Base-by-base conservation (phyloP, 2,113 vertebrate species). In the Aphelocoma coerulescens region DNA sequence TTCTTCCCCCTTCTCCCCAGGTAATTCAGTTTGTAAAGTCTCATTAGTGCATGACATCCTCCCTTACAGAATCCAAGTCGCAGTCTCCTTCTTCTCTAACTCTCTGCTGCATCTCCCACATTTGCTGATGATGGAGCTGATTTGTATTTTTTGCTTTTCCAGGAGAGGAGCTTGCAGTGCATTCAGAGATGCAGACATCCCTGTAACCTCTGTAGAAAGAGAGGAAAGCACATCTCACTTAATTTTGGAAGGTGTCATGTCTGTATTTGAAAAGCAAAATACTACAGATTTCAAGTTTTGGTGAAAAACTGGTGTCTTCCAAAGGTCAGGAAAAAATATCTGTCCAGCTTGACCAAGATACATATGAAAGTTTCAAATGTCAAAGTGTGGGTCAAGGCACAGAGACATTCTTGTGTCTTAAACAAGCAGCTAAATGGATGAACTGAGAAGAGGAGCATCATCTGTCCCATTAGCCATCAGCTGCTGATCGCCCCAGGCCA, bases 341-440 rank as follows among this genome's bases (percentile, higher is more conserved):
- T 61, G 52, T 51, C 72, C 68, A 68, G 41, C 28, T 89, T 89
- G 72, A 33, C 12, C 52, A 89, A 61, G 44, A 78, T 3, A 30
- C 13, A 58, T 49, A 78, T 17, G 49, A 75, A 88, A 89, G 69
- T 75, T 90, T 68, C 41, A 80, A 85, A 94, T 46, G 52, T 54
- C 48, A 41, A 74, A 85, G 80, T 43, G 61, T 79, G 86, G 96
- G 92, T 95, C 96, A 96, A 94, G 80, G 44, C 82, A 86, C 20
- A 80, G 10, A 86, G 73, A 48, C 77, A 69, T 92, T 85, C 83
- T 89, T 75, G 37, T 95, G 95, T 76, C 86, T 96, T 95, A 95
- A 97, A 96, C 96, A 96, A 96, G 96, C 92, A 94, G 86, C 76
- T 93, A 85, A 96, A 97, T 95, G 93, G 92, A 96, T 96, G 95